Conservation (phyloP, 2,797 vertebrate species). For the Myiotriccus ornatus region DNA sequence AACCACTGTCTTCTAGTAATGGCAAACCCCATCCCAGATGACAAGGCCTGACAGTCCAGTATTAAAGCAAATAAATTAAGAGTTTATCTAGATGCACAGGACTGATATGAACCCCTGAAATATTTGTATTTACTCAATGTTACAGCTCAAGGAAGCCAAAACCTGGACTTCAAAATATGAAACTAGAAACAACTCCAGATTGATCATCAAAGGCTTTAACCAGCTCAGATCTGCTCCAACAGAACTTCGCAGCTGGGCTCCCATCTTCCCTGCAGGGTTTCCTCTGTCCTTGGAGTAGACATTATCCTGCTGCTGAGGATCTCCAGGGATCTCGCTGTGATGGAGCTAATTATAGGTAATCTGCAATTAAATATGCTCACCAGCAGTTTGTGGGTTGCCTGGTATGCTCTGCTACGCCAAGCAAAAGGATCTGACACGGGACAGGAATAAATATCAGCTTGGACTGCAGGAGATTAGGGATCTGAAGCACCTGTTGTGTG, state of each 20-base stretch:
- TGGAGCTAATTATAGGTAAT: constrained; percentile 29
- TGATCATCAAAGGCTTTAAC: background rate
- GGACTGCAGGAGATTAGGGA: background rate
- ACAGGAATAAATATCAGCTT: background rate
- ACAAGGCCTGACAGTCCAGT: background rate
- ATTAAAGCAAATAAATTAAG: background rate
- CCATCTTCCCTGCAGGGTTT: background rate
- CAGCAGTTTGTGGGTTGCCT: background rate
- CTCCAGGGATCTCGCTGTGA: background rate
- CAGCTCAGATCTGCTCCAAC: background rate
- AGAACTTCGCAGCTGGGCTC: background rate
- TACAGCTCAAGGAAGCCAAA: background rate
- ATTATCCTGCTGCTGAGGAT: background rate
- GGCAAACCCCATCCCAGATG: background rate
- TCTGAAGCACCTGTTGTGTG: constrained; percentile 6
- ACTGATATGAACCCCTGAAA: background rate
- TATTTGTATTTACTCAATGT: background rate
- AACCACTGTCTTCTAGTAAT: background rate
- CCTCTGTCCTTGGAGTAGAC: background rate
- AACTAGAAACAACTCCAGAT: background rate
- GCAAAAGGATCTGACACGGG: background rate
- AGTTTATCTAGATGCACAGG: background rate
- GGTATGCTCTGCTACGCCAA: background rate
- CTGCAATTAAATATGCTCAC: background rate
- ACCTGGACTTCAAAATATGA: background rate